Evolutionary conservation across 2,113 vertebrate genomes (phyloP), one percentile per base, ranked within the genome.

Genomic region (Myotis lucifugus): DNA sequence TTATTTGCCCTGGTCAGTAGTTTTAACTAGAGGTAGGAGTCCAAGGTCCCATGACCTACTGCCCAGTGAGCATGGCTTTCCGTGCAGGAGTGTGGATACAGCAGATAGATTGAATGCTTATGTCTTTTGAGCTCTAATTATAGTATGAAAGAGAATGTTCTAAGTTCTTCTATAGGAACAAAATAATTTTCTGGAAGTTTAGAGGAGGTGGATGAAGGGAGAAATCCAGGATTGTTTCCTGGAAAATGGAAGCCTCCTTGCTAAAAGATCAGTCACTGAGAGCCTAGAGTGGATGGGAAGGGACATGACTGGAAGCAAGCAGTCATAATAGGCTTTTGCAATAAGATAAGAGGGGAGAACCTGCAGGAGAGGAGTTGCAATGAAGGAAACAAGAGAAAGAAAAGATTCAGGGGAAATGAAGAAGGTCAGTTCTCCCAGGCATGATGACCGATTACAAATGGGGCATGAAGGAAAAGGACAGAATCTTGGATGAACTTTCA

Each of bases 181-280:
- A 81, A 77, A 40, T 42, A 27, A 34, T 56, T 69, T 59, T 52
- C 52, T 50, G 70, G 32, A 76, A 42, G 25, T 93, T 34, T 83
- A 67, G 70, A 89, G 73, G 40, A 72, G 32, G 54, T 37, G 13
- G 4, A 37, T 73, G 27, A 86, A 91, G 66, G 66, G 27, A 32
- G 27, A 79, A 88, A n/a, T 82, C 59, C 54, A 90, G 77, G 34
- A 9, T 90, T 46, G 54, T 64, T 95, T 90, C 46, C 61, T 72
- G 18, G 21, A 42, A 25, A 78, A 54, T 13, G n/a, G 69, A 94
- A 56, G 54, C 10, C n/a, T 85, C 48, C 88, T 82, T 69, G 48
- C 69, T 66, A 25, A 46, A 50, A 88, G 46, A 48, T 67, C 59
- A n/a, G 29, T 74, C 48, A 46, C 25, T 21, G 50, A 54, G 32